Conservation (phyloP, 2,113 vertebrate species). For the Mustela nigripes region DNA sequence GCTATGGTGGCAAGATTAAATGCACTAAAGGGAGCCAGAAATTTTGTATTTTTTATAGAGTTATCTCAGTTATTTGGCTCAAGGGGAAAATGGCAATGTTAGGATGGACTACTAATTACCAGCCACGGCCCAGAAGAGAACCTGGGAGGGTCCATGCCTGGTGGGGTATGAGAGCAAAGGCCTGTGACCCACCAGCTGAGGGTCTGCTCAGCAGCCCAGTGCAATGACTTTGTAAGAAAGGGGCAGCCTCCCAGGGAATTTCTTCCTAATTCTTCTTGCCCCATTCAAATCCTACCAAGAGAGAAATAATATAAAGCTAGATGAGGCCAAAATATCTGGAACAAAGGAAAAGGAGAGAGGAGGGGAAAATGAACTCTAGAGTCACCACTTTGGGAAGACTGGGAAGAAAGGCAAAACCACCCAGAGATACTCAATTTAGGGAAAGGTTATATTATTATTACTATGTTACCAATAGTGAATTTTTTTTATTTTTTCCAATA, state of each 20-base stretch:
- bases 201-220: neutral
- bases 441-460: neutral
- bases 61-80: slow-evolving; percentile 56
- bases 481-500: neutral
- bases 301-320: neutral
- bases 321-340: slow-evolving; percentile 1
- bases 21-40: neutral
- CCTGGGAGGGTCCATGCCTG: neutral
- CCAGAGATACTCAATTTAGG: neutral
- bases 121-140: slow-evolving; percentile 24
- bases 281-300: neutral
- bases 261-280: neutral
- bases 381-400: neutral
- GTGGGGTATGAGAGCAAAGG: neutral
- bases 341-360: neutral
- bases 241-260: neutral
- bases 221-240: neutral
- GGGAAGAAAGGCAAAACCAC: neutral
- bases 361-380: neutral
- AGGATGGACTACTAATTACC: slow-evolving; percentile 24
- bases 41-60: neutral
- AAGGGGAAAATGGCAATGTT: slow-evolving; percentile 32
- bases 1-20: neutral
- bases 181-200: neutral
- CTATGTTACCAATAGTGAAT: neutral